Conservation (phyloP, 1,140 invertebrate genomes). For the Triops cancriformis region DNA sequence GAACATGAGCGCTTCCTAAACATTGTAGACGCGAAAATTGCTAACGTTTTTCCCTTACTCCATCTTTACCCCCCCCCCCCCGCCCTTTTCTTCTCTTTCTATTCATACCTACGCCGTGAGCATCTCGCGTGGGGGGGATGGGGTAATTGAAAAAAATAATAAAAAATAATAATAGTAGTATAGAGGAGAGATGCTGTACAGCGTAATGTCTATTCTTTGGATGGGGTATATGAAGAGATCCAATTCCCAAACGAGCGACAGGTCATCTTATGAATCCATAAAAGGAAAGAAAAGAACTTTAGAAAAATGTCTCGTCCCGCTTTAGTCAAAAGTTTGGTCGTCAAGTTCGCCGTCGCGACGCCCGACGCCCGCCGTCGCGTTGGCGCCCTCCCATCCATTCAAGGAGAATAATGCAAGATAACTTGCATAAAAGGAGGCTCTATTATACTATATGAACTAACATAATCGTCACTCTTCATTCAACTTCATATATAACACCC, state of each 20-base stretch:
- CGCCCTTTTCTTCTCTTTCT: no score
- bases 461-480: neutral
- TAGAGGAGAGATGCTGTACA: neutral
- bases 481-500: neutral
- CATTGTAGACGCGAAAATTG: constrained; percentile 4
- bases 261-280: neutral
- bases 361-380: neutral
- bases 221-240: neutral
- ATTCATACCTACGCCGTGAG: no score
- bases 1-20: constrained; percentile 6
- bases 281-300: no score
- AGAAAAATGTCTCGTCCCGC: no score
- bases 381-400: neutral
- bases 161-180: neutral
- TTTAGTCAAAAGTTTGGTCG: neutral
- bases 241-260: neutral
- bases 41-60: neutral
- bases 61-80: neutral
- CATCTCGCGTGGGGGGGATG: no score
- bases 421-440: neutral
- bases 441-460: neutral
- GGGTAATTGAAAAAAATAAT: no score
- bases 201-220: neutral
- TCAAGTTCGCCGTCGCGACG: constrained; percentile 8
- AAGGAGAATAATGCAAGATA: neutral